Conservation (phyloP, 92 coral and sea anemone genomes). For the Meandrina meandrites region DNA sequence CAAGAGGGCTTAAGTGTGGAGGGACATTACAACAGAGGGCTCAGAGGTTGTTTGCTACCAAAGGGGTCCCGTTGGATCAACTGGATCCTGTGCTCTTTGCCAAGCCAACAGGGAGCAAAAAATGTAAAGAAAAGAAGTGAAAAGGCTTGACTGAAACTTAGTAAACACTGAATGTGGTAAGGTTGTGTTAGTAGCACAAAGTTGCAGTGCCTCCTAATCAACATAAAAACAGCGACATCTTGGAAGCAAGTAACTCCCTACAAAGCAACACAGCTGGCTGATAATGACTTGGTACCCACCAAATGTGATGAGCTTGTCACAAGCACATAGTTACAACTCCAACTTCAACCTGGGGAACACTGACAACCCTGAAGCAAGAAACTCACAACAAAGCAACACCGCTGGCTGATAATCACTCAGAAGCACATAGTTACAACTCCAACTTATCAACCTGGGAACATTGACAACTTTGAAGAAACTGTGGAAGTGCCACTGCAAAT, state of each 20-base stretch:
- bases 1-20: constrained; percentile 95
- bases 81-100: constrained; percentile 92
- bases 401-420: too few relatives aligned
- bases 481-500: too few relatives aligned
- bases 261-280: too few relatives aligned
- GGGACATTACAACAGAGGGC: constrained; percentile 98
- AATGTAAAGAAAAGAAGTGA: constrained; percentile 65
- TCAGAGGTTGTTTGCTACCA: constrained; percentile 84
- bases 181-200: too few relatives aligned
- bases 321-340: too few relatives aligned
- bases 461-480: not conserved
- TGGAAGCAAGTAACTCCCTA: too few relatives aligned
- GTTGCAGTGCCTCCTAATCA: too few relatives aligned
- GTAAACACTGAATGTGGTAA: not conserved
- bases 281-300: not conserved
- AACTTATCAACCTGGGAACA: not conserved
- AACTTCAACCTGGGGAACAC: too few relatives aligned
- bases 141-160: not conserved
- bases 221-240: too few relatives aligned
- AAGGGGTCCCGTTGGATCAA: constrained; percentile 81
- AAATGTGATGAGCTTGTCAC: not conserved
- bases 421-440: not conserved
- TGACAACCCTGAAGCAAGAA: too few relatives aligned
- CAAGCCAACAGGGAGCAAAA: constrained; percentile 71
- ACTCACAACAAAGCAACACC: too few relatives aligned